These are phyloP conservation scores for Ischnura elegans DNA, from an alignment of 2,888 invertebrate genomes.

Conservation along the genomic window DNA sequence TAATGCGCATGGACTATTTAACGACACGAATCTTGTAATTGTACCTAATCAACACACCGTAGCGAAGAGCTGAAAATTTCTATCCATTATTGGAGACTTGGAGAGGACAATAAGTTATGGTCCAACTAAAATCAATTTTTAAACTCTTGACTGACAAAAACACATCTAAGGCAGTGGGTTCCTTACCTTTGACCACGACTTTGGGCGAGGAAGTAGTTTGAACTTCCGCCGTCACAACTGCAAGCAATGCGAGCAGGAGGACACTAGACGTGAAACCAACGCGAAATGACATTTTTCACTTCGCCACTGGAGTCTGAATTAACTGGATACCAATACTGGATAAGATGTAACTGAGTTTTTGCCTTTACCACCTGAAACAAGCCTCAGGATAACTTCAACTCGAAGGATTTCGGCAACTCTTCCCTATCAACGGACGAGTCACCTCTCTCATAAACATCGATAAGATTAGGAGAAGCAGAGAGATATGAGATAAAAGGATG, in stretches of 20 bases:
- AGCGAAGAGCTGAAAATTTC: too few species aligned
- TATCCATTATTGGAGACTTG: too few species aligned
- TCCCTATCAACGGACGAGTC: neutral
- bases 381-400: neutral
- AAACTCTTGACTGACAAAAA: too few species aligned
- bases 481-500: neutral
- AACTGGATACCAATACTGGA: neutral
- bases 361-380: neutral
- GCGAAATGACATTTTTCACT: neutral
- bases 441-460: neutral
- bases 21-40: too few species aligned
- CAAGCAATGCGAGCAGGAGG: neutral
- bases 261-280: neutral
- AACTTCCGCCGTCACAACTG: neutral
- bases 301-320: neutral
- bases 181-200: neutral
- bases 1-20: too few species aligned
- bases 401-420: neutral
- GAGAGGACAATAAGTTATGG: too few species aligned
- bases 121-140: too few species aligned
- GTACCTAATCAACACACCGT: too few species aligned
- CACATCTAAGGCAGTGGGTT: neutral
- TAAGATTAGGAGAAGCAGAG: neutral
- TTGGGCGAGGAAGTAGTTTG: neutral
- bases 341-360: neutral